Percentiles rank a stretch among this genome's conserved stretches.
Evolutionary conservation across 2,113 vertebrate species (phyloP).

Genomic region (Cyanoramphus novaezelandiae): DNA sequence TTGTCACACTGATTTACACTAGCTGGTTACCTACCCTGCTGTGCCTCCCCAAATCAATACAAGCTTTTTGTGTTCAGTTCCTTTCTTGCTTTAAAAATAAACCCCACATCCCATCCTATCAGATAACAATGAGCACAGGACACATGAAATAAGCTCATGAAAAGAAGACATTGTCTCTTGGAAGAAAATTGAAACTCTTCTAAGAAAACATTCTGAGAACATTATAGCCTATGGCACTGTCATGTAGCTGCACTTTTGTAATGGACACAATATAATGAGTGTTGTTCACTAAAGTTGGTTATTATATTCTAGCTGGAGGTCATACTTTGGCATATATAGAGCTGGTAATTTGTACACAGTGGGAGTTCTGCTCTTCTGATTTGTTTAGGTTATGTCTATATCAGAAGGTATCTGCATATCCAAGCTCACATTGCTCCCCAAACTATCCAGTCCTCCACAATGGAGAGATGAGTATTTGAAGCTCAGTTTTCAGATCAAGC

Average conservation of each 20-base stretch:
- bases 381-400: constrained; percentile 12
- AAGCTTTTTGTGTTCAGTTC: background rate
- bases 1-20: constrained; percentile 5
- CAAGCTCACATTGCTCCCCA: background rate
- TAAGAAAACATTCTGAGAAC: background rate
- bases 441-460: background rate
- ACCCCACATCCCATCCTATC: background rate
- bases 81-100: background rate
- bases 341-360: constrained; percentile 29
- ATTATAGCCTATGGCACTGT: constrained; percentile 30
- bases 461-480: background rate
- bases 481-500: background rate
- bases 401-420: background rate
- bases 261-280: constrained; percentile 53
- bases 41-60: background rate
- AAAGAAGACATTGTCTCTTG: background rate
- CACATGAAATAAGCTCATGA: background rate
- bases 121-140: background rate
- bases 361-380: background rate
- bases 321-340: constrained; percentile 18
- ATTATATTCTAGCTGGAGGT: constrained; percentile 54
- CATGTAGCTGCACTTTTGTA: constrained; percentile 23
- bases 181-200: constrained; percentile 43
- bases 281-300: constrained; percentile 30
- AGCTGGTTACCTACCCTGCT: background rate